Percentiles rank a stretch among this genome's conserved stretches.
Evolutionary conservation across 2,113 vertebrate genomes (phyloP).

Genomic region (Chaenogobius annularis): DNA sequence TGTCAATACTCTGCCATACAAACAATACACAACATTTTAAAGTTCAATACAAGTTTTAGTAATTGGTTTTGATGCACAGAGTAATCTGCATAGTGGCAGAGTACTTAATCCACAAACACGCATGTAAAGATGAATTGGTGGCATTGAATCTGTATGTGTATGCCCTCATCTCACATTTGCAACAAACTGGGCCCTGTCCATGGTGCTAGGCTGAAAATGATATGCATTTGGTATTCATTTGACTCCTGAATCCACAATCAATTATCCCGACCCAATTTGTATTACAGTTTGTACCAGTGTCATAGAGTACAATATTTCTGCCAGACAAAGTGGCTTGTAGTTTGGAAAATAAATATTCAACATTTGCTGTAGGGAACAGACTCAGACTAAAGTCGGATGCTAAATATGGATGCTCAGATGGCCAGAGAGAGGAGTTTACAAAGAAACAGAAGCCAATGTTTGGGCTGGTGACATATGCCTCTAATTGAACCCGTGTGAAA

Average conservation of each 20-base stretch:
- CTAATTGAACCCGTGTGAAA: slow-evolving; percentile 38
- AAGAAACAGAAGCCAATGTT: slow-evolving; percentile 30
- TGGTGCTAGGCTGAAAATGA: not conserved
- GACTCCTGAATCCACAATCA: not conserved
- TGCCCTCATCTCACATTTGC: not conserved
- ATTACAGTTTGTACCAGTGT: not conserved
- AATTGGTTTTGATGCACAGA: not conserved
- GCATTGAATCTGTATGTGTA: not conserved
- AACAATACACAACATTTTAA: not conserved
- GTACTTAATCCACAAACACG: not conserved
- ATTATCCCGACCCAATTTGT: not conserved
- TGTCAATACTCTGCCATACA: not conserved
- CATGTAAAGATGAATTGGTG: not conserved
- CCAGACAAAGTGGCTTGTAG: slow-evolving; percentile 14
- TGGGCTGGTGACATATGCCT: slow-evolving; percentile 42
- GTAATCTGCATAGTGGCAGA: not conserved
- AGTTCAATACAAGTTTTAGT: not conserved
- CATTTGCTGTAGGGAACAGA: slow-evolving; percentile 19
- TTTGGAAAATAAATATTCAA: slow-evolving; percentile 35
- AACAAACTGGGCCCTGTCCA: not conserved
- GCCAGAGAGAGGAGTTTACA: slow-evolving; percentile 32
- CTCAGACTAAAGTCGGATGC: slow-evolving; percentile 32
- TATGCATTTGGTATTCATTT: not conserved
- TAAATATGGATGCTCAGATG: slow-evolving; percentile 51
- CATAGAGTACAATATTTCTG: slow-evolving; percentile 7